Base-by-base conservation (phyloP, 2,113 vertebrate genomes). In the Athene cunicularia region DNA sequence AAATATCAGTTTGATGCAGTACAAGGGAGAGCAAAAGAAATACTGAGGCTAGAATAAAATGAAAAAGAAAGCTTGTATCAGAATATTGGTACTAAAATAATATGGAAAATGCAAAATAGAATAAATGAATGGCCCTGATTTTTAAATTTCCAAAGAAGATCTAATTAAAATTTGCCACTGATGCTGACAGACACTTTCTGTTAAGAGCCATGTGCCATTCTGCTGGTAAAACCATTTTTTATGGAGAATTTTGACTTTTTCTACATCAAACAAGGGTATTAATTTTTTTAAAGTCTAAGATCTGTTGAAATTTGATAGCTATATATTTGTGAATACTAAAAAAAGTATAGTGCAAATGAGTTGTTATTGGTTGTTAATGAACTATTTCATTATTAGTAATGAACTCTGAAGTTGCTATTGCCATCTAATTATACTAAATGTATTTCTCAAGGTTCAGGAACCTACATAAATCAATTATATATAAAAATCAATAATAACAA, bases 351-450 rank as follows among this genome's bases (percentile, higher is more conserved):
- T 70, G 63, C 80, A 85, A 91, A 81, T 73, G 55, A 53, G 13
- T 32, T 47, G 24, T 70, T 79, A 75, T 33, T 90, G 74, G 22
- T 83, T 24, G 21, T 35, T 50, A 91, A 84, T 55, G 47, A 90
- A 94, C 47, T 83, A 52, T 63, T 95, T 74, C 32, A 74, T 83
- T 33, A 79, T 92, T 93, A 81, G 80, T 96, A 88, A 95, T 70
- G 83, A 97, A 73, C 64, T 89, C 71, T 79, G 60, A 68, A 77
- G 75, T 52, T 56, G 56, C 63, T 83, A 26, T 77, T 94, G 71
- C 88, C 95, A 70, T 90, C 92, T 92, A 86, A 90, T 95, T 92
- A 92, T 56, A 79, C 73, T 87, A 68, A 92, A 89, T 79, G 35
- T 81, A 52, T 93, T 97, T 95, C 60, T 86, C 80, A 80, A 88